Percentiles rank a stretch among this genome's conserved stretches.
Conservation (phyloP, 2,888 invertebrate species). For the Leptogaster cylindrica region DNA sequence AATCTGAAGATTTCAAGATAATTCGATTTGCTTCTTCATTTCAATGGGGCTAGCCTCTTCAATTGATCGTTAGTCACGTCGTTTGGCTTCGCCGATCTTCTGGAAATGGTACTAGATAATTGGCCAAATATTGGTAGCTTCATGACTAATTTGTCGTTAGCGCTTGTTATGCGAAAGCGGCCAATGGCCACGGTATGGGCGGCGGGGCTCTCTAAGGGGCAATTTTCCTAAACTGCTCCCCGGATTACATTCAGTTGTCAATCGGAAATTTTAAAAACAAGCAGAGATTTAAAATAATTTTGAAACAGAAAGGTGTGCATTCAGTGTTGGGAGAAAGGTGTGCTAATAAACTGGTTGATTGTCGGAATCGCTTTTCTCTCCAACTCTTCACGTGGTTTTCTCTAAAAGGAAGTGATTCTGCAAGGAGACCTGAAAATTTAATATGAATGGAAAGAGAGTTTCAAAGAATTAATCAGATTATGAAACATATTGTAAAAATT, state of each 20-base stretch:
- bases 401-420: no score
- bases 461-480: no score
- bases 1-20: slow-evolving; percentile 30
- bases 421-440: no score
- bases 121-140: slow-evolving; percentile 19
- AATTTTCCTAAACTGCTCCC: slow-evolving; percentile 10
- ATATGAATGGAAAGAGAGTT: no score
- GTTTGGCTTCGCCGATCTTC: background rate
- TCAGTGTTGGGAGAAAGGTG: no score
- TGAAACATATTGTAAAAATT: no score
- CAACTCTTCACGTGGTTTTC: no score
- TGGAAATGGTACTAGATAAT: slow-evolving; percentile 33
- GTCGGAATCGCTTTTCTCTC: no score
- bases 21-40: slow-evolving; percentile 29
- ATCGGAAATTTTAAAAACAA: slow-evolving; percentile 10
- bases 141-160: slow-evolving; percentile 32
- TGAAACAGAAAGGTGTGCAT: background rate
- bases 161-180: slow-evolving; percentile 3
- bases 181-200: background rate
- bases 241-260: slow-evolving; percentile 27
- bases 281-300: no score
- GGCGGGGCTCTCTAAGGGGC: slow-evolving; percentile 13
- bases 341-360: no score
- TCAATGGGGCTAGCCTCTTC: background rate
- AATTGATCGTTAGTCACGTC: slow-evolving; percentile 35